Conservation (phyloP, 1,140 invertebrate genomes). For the Bombus difficillimus region DNA sequence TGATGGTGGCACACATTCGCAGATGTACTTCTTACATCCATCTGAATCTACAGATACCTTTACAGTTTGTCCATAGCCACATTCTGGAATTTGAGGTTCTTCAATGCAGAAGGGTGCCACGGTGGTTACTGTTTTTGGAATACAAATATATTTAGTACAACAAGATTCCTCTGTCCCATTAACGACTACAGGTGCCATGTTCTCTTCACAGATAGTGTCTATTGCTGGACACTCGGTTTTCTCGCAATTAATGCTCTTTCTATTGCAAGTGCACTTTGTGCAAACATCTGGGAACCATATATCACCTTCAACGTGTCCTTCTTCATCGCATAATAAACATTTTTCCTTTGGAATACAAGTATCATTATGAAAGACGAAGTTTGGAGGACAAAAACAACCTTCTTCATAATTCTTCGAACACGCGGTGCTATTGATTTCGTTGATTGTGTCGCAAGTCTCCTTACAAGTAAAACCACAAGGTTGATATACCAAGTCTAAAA, state of each 20-base stretch:
- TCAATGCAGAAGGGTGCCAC: slow-evolving; percentile 83
- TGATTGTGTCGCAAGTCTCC: slow-evolving; percentile 86
- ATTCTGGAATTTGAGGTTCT: slow-evolving; percentile 85
- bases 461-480: slow-evolving; percentile 87
- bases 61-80: slow-evolving; percentile 87
- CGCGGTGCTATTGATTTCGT: slow-evolving; percentile 67
- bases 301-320: slow-evolving; percentile 86
- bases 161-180: slow-evolving; percentile 85
- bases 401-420: slow-evolving; percentile 85
- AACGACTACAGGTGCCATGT: slow-evolving; percentile 82
- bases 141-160: slow-evolving; percentile 87
- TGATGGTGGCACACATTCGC: slow-evolving; percentile 87
- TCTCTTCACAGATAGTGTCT: slow-evolving; percentile 85
- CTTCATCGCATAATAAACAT: slow-evolving; percentile 87
- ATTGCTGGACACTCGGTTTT: slow-evolving; percentile 84
- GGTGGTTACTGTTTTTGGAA: slow-evolving; percentile 79
- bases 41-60: slow-evolving; percentile 85
- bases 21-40: slow-evolving; percentile 88
- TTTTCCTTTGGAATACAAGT: slow-evolving; percentile 77
- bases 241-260: slow-evolving; percentile 83
- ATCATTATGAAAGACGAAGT: slow-evolving; percentile 83
- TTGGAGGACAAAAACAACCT: slow-evolving; percentile 92
- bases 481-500: slow-evolving; percentile 85
- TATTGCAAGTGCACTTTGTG: slow-evolving; percentile 88
- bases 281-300: slow-evolving; percentile 88